Evolutionary conservation across 2,113 vertebrate species (phyloP).

Genomic region (western clawed frog (Xenopus tropicalis)): UCB_Xtro_10.0 CM004447.2:101594001-101594500

Average conservation of each 20-base stretch:
- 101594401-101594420: conserved; percentile 19
- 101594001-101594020: too few relatives aligned
- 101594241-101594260: background rate
- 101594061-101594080: too few relatives aligned
- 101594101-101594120: too few relatives aligned
- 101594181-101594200: background rate
- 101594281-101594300: background rate
- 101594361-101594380: conserved; percentile 12
- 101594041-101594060: too few relatives aligned
- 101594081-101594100: too few relatives aligned
- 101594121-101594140: too few relatives aligned
- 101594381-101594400: conserved; percentile 3
- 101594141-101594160: background rate
- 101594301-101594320: background rate
- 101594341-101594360: background rate
- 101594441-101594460: conserved; percentile 10
- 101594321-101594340: background rate
- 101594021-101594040: too few relatives aligned
- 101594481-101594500: conserved; percentile 12
- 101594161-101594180: background rate
- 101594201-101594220: too few relatives aligned
- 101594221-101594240: background rate
- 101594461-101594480: conserved; percentile 5
- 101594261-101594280: background rate
- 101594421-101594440: conserved; percentile 15